Conservation (phyloP, 2,113 vertebrate genomes). For the Callocephalon fimbriatum region DNA sequence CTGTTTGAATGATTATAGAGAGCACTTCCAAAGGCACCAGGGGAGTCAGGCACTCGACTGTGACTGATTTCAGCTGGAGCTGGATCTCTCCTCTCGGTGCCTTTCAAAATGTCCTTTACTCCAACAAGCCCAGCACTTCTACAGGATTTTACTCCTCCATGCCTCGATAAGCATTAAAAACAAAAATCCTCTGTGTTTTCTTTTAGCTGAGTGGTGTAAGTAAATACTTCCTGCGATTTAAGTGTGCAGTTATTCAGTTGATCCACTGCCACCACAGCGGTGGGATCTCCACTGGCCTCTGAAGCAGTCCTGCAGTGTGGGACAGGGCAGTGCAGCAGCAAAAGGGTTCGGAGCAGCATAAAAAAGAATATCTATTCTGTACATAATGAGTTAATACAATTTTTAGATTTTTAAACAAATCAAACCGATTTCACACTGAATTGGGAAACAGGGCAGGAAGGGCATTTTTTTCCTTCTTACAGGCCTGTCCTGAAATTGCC, state of each 20-base stretch:
- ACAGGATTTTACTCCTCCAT: background rate
- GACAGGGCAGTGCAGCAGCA: slow-evolving; percentile 84
- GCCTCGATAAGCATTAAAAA: background rate
- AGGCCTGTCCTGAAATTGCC: slow-evolving; percentile 49
- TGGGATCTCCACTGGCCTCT: background rate
- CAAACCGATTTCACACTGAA: slow-evolving; percentile 37
- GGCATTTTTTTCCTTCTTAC: slow-evolving; percentile 54
- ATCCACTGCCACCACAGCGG: background rate
- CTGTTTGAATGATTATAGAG: slow-evolving; percentile 4
- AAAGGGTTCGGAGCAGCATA: slow-evolving; percentile 83
- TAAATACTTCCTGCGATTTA: background rate
- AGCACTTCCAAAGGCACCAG: slow-evolving; percentile 35
- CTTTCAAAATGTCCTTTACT: slow-evolving; percentile 40
- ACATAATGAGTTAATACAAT: slow-evolving; percentile 75
- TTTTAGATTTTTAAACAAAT: slow-evolving; percentile 56
- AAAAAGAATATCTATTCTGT: slow-evolving; percentile 79
- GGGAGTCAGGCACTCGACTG: background rate
- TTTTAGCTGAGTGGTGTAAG: background rate
- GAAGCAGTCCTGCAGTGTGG: background rate
- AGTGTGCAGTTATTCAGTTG: background rate
- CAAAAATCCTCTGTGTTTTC: background rate
- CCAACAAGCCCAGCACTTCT: background rate
- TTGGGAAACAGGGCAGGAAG: slow-evolving; percentile 38
- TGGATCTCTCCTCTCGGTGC: background rate
- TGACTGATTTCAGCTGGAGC: background rate